These are phyloP conservation scores for Ametastegia equiseti DNA, from an alignment of 2,888 invertebrate species.

Conservation along the genomic window DNA sequence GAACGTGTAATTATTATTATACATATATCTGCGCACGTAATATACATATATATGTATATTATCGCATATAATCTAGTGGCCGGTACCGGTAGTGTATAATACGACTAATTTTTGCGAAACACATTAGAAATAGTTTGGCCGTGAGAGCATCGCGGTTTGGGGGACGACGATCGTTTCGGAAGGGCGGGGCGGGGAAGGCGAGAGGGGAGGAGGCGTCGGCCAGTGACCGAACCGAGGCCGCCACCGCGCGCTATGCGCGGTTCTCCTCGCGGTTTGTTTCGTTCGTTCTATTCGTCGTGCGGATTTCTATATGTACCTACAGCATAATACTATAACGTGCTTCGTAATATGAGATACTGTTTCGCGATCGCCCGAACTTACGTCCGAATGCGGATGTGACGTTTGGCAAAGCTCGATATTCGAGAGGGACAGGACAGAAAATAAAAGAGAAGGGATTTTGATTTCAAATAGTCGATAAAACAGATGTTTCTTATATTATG, in stretches of 20 bases:
- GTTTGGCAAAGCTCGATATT: constrained; percentile 49
- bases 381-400: constrained; percentile 63
- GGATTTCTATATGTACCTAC: constrained; percentile 64
- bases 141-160: constrained; percentile 57
- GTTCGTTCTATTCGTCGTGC: not conserved
- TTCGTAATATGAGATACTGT: constrained; percentile 5
- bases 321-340: no score
- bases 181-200: not conserved
- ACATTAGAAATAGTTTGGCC: constrained; percentile 68
- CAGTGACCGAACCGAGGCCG: constrained; percentile 67
- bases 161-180: constrained; percentile 23
- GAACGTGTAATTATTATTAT: no score
- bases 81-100: no score
- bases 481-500: no score
- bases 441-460: constrained; percentile 46
- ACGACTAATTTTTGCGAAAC: constrained; percentile 47
- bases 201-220: constrained; percentile 54
- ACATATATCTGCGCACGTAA: no score
- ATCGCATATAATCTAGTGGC: not conserved
- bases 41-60: not conserved
- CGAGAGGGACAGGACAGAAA: constrained; percentile 42
- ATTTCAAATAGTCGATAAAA: constrained; percentile 16
- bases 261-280: not conserved
- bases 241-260: constrained; percentile 54
- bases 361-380: constrained; percentile 1